Percentiles rank a stretch among this genome's conserved stretches.
Conservation (phyloP, 1,140 invertebrate species). For the Drosophila ironensis region DNA sequence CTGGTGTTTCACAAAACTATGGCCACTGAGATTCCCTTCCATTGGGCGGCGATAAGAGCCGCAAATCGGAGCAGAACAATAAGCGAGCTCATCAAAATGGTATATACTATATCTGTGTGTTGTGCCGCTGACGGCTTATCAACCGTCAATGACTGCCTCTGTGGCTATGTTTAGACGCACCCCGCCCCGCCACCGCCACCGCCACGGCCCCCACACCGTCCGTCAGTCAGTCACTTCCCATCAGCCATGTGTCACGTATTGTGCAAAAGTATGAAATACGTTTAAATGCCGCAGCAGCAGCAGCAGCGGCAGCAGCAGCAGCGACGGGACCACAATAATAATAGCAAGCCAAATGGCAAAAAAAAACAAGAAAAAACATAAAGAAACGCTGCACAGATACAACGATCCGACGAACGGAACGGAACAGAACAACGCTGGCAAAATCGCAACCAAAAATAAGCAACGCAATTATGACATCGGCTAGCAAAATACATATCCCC, state of each 20-base stretch:
- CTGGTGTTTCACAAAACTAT: neutral
- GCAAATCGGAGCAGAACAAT: conserved; percentile 38
- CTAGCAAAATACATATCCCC: conserved; percentile 4
- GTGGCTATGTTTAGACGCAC: conserved; percentile 33
- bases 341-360: conserved; percentile 25
- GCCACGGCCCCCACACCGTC: neutral
- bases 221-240: conserved; percentile 31
- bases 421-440: too few relatives aligned
- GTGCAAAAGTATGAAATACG: conserved; percentile 42
- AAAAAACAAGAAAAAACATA: conserved; percentile 9
- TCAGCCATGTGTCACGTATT: conserved; percentile 57
- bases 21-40: conserved; percentile 9
- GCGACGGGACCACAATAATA: conserved; percentile 48
- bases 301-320: too few relatives aligned
- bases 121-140: conserved; percentile 7
- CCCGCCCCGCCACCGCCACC: neutral
- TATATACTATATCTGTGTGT: neutral
- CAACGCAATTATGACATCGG: conserved; percentile 61
- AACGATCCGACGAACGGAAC: conserved; percentile 9
- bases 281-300: conserved; percentile 25
- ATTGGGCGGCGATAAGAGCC: conserved; percentile 18
- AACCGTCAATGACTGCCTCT: conserved; percentile 45
- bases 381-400: conserved; percentile 45
- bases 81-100: neutral
- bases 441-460: conserved; percentile 53